Percentiles rank a stretch among this genome's conserved stretches.
phyloP scores from a whole-genome alignment of 2,113 vertebrate species.

The Menura novaehollandiae region DNA sequence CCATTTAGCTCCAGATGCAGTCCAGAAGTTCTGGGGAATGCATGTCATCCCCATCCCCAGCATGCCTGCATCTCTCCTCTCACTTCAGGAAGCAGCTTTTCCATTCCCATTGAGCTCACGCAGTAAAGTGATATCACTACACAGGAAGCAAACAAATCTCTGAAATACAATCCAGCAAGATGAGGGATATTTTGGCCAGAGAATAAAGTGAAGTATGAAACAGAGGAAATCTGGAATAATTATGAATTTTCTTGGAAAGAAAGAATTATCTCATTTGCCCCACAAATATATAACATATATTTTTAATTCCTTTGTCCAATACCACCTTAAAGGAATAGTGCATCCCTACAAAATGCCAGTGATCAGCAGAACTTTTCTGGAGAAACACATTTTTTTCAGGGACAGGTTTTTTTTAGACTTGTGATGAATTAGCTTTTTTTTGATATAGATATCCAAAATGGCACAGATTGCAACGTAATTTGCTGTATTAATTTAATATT shows the following conservation, averaged over 20 bases:
- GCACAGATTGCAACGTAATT: not conserved
- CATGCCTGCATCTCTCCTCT: not conserved
- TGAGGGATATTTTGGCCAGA: not conserved
- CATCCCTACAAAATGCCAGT: not conserved
- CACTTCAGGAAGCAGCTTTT: not conserved
- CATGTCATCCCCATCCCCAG: too few relatives aligned
- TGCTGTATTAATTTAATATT: not conserved
- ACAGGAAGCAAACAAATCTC: not conserved
- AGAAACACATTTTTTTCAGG: not conserved
- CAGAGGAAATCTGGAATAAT: not conserved
- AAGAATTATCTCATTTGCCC: not conserved
- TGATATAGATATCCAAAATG: not conserved
- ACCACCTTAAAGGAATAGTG: not conserved
- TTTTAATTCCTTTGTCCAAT: not conserved
- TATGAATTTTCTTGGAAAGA: not conserved
- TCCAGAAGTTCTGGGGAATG: not conserved
- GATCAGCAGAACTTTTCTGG: not conserved
- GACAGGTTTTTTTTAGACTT: not conserved
- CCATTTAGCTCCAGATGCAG: not conserved
- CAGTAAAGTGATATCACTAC: not conserved
- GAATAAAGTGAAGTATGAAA: not conserved
- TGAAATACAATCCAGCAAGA: not conserved
- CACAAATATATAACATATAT: not conserved
- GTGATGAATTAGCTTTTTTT: not conserved
- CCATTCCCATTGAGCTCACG: not conserved